Evolutionary conservation across 1,140 invertebrate species (phyloP).

Genomic region (Temnothorax nylanderi): DNA sequence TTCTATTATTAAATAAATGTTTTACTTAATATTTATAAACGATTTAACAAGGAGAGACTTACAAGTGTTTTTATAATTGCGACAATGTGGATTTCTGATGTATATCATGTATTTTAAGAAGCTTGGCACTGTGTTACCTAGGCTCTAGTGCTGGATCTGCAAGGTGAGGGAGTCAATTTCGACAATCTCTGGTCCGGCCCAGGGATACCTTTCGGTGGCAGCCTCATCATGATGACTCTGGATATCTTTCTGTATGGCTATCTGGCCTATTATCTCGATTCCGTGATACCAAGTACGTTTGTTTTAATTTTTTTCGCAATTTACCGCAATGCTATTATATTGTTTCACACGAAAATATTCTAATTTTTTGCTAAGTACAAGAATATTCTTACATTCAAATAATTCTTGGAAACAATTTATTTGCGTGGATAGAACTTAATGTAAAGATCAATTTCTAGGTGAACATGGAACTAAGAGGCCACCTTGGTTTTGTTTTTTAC

Average conservation of each 20-base stretch:
- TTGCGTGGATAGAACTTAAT: neutral
- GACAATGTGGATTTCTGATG: neutral
- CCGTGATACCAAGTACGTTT: constrained; percentile 90
- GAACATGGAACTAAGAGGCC: constrained; percentile 91
- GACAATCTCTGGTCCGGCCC: constrained; percentile 90
- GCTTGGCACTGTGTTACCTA: constrained; percentile 75
- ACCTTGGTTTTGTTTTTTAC: constrained; percentile 90
- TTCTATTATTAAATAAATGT: neutral
- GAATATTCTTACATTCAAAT: neutral
- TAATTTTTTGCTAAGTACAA: neutral
- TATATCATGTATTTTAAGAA: constrained; percentile 33
- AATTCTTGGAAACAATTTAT: neutral
- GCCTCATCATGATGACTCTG: constrained; percentile 91
- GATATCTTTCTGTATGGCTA: constrained; percentile 91
- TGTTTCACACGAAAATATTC: neutral
- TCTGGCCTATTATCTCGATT: constrained; percentile 92
- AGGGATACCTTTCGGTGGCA: constrained; percentile 92
- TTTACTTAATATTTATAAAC: constrained; percentile 8
- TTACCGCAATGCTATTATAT: neutral
- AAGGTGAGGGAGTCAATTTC: constrained; percentile 91
- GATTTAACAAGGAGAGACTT: neutral
- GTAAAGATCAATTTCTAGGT: constrained; percentile 83
- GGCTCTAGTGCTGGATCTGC: constrained; percentile 91
- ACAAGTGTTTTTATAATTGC: neutral
- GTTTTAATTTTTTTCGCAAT: constrained; percentile 50